A percentile compares a stretch with the other conserved stretches of the same genome.
phyloP scores from a whole-genome alignment of 1,140 invertebrate species.

The Drosophila cardini region DNA sequence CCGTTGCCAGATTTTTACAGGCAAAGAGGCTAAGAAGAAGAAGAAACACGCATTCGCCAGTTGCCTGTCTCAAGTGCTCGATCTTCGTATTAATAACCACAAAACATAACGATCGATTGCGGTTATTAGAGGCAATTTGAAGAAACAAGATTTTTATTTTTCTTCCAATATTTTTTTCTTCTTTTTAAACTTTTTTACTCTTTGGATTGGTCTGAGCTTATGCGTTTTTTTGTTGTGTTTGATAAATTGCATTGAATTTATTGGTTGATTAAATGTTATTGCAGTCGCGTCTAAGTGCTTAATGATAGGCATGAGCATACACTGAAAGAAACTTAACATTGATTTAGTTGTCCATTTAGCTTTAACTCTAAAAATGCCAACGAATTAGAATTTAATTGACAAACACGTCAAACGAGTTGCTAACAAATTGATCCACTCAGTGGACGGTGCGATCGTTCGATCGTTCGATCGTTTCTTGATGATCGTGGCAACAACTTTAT shows the following conservation, averaged over 20 bases:
- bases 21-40: slow-evolving; percentile 1
- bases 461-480: slow-evolving; percentile 22
- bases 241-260: slow-evolving; percentile 80
- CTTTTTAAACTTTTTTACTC: too few species aligned
- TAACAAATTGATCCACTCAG: slow-evolving; percentile 66
- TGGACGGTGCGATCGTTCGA: slow-evolving; percentile 26
- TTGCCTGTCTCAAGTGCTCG: not conserved
- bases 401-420: slow-evolving; percentile 76
- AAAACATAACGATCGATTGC: slow-evolving; percentile 84
- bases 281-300: slow-evolving; percentile 79
- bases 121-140: slow-evolving; percentile 83
- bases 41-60: slow-evolving; percentile 44
- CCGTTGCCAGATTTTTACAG: slow-evolving; percentile 50
- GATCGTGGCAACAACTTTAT: slow-evolving; percentile 76
- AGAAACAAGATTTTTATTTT: slow-evolving; percentile 63
- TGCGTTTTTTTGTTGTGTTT: slow-evolving; percentile 43
- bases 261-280: slow-evolving; percentile 83
- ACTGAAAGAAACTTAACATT: slow-evolving; percentile 25
- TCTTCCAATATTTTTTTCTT: too few species aligned
- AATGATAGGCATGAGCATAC: slow-evolving; percentile 60
- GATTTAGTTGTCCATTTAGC: not conserved
- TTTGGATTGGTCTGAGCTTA: slow-evolving; percentile 11
- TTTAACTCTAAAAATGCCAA: slow-evolving; percentile 59
- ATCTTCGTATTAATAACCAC: slow-evolving; percentile 79
- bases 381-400: slow-evolving; percentile 82